Percentiles rank a stretch among this genome's conserved stretches.
phyloP scores from a whole-genome alignment of 2,797 vertebrate species.

The Rhynchonycteris naso region DNA sequence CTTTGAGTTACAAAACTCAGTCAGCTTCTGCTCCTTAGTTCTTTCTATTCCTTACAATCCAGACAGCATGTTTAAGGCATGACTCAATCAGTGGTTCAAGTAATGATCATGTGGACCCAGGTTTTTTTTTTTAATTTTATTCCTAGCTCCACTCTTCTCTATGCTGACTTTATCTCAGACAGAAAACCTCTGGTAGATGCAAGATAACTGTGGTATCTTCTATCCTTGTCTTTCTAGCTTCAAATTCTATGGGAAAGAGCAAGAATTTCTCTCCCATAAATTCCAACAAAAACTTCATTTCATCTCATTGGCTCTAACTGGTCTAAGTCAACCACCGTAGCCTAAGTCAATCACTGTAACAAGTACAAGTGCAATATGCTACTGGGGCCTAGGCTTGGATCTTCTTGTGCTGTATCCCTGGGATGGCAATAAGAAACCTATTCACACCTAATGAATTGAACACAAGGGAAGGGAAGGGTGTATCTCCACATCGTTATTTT shows the following conservation, averaged over 20 bases:
- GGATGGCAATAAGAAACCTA: background rate
- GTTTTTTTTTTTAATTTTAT: background rate
- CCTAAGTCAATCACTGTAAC: background rate
- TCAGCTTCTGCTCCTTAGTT: background rate
- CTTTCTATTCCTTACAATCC: background rate
- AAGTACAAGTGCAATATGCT: background rate
- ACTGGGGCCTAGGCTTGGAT: background rate
- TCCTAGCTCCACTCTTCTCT: background rate
- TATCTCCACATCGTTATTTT: background rate
- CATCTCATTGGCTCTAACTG: background rate
- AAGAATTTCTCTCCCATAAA: background rate
- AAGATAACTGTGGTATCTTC: background rate
- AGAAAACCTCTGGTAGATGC: background rate
- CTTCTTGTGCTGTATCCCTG: background rate
- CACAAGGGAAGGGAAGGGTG: accelerated
- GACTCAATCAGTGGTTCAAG: background rate
- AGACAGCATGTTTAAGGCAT: background rate
- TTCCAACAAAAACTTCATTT: background rate
- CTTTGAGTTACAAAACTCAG: background rate
- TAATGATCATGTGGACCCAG: background rate
- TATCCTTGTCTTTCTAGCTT: background rate
- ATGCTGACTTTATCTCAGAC: background rate
- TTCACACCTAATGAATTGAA: background rate
- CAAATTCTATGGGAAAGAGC: background rate
- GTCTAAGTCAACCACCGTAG: background rate